Conservation (phyloP, 2,797 vertebrate species). For the Percopsis omiscomaycus region DNA sequence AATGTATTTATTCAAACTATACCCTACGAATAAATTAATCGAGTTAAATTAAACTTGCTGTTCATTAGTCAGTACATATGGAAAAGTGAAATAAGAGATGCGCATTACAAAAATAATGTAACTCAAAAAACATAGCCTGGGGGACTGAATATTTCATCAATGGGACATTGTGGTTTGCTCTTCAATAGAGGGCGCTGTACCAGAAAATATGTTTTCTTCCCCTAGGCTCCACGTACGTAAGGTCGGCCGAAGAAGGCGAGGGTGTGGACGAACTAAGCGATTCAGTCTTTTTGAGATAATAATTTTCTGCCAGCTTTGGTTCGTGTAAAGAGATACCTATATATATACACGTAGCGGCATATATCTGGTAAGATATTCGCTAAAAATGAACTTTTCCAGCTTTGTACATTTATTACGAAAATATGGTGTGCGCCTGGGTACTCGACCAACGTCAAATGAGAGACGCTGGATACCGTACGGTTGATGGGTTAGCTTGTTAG, state of each 20-base stretch:
- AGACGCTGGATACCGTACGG: slow-evolving; percentile 28
- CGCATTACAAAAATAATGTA: not conserved
- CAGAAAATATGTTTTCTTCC: slow-evolving; percentile 1
- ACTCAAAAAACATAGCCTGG: not conserved
- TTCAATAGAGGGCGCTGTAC: slow-evolving; percentile 28
- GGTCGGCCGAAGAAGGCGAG: slow-evolving; percentile 44
- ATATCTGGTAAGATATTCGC: slow-evolving; percentile 47
- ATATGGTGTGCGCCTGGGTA: not conserved
- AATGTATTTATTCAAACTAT: no score
- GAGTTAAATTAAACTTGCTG: no score
- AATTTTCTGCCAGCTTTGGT: slow-evolving; percentile 28
- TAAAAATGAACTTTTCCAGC: fast-evolving
- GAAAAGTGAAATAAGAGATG: not conserved
- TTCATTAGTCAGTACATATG: no score
- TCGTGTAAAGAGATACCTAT: not conserved
- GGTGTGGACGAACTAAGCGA: slow-evolving; percentile 68
- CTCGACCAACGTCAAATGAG: slow-evolving; percentile 22
- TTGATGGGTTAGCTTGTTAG: slow-evolving; percentile 61
- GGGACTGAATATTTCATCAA: not conserved
- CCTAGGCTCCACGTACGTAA: slow-evolving; percentile 29
- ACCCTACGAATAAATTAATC: no score
- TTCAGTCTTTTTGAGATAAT: slow-evolving; percentile 31
- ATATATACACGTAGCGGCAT: not conserved
- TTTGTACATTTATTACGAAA: not conserved
- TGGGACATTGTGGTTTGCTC: not conserved